Evolutionary conservation across 2,888 invertebrate genomes (phyloP), one percentile per base, ranked within the genome.

Genomic region (Meliscaeva auricollis): DNA sequence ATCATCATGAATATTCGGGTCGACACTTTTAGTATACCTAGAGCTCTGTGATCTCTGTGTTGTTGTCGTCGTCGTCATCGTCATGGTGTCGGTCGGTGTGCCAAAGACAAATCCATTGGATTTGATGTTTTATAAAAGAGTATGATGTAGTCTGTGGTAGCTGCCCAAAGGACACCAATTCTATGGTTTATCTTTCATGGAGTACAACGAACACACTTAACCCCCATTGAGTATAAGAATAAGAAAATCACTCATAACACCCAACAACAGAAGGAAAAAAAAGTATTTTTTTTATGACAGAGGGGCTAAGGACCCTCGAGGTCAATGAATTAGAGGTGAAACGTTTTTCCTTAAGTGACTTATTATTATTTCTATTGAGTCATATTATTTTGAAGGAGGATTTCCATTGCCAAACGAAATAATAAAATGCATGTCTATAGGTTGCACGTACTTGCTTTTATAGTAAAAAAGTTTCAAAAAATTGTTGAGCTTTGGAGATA

Each of bases 101-200:
- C 32, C 9, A 1, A 41, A 41, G 30, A 26, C 26, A 11, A 44
- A 41, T 26, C 15, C 62, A 15, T 17, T 30, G 70, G 15, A 20
- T 35, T 46, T 58, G 60, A 73, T 77, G 77, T 50, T 56, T 38
- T 30, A 13, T 41, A 44, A 17, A 15, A 22, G 46, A 38, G 60
- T 26, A 44, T 6, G 17, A 15, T 35, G 30, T 48, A 35, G 32
- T 46, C 4, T 48, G 6, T 35, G 48, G 15, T 50, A 32, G 66
- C 38, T 60, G 54, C 58, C 56, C 44, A 7, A 48, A 64, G 74
- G 70, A 75, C 74, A 74, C 64, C 70, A 79, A 79, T 70, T 79
- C 70, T 80, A 80, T 84, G 84, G 66, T 22, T 84, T 84, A 84
- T 80, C 84, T 84, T 60, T 66, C 64, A 84, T 66, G 48, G 72